Evolutionary conservation across 1,140 invertebrate genomes (phyloP).

Genomic region (Scylla paramamosain): DNA sequence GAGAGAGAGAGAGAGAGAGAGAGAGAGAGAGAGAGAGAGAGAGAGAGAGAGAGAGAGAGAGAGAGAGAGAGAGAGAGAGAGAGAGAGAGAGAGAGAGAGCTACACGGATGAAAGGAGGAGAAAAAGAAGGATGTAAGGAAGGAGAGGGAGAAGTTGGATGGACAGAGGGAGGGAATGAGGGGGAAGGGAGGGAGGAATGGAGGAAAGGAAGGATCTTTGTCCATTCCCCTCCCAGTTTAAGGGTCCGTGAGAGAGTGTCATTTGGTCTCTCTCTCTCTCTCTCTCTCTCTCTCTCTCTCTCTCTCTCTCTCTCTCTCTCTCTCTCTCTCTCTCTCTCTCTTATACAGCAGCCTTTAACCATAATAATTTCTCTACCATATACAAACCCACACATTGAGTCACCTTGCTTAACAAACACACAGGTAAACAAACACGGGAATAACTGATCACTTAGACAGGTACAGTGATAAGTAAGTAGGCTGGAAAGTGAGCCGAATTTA

Average conservation of each 20-base stretch:
- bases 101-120: too few species aligned
- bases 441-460: too few species aligned
- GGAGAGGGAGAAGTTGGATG: background rate
- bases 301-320: conserved; percentile 15
- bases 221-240: background rate
- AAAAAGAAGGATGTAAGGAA: background rate
- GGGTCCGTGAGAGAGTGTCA: background rate
- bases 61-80: background rate
- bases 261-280: conserved; percentile 21
- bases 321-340: conserved; percentile 1
- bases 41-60: background rate
- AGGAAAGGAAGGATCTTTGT: background rate
- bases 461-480: too few species aligned
- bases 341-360: too few species aligned
- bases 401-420: too few species aligned
- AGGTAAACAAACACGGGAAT: too few species aligned
- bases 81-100: background rate
- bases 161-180: background rate
- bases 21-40: background rate
- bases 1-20: background rate
- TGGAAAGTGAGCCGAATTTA: too few species aligned
- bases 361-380: background rate
- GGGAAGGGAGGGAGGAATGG: background rate
- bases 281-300: conserved; percentile 20
- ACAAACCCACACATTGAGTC: too few species aligned